Evolutionary conservation across 2,888 invertebrate species (phyloP), one percentile per base, ranked within the genome.

Genomic region (Eilema caniola): DNA sequence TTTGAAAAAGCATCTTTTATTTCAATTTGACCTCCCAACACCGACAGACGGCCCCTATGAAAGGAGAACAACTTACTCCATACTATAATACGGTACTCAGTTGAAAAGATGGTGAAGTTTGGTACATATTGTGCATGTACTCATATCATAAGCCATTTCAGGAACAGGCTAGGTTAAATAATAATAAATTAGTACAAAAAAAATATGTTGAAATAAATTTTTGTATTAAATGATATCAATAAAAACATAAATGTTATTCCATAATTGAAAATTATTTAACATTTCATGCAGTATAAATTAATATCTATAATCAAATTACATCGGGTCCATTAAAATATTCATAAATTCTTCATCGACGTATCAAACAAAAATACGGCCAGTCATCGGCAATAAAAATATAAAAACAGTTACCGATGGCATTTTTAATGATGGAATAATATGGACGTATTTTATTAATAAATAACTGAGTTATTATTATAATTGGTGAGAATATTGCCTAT

Each of bases 371-470:
- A 80, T 66, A 72, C 70, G 69, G 69, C 53, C 67, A 72, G 60
- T 73, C 69, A 59, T 24, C 12, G 62, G 71, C 68, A 73, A 53
- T 79, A 81, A 81, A 79, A 80, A 74, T 74, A 71, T 53, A n/a
- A n/a, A 53, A 53, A 53, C 53, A 71, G 71, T 79, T 71, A 53
- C 67, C 28, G 70, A 73, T 75, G 75, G 73, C 75, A 79, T 80
- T 80, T 80, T 73, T 72, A 70, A 62, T 73, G 72, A 78, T 78
- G 62, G 60, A 63, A 71, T 67, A 76, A 65, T 41, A 69, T 69
- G 57, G 12, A 65, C 28, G 37, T 57, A 61, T 59, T 70, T 62
- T 62, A 66, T 69, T 69, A 66, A 63, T 74, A 41, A 62, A 63
- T 53, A 47, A 69, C 11, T 28, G 56, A 63, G 12, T 37, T 11